Conservation (phyloP, 2,888 invertebrate species). For the Actias luna region DNA sequence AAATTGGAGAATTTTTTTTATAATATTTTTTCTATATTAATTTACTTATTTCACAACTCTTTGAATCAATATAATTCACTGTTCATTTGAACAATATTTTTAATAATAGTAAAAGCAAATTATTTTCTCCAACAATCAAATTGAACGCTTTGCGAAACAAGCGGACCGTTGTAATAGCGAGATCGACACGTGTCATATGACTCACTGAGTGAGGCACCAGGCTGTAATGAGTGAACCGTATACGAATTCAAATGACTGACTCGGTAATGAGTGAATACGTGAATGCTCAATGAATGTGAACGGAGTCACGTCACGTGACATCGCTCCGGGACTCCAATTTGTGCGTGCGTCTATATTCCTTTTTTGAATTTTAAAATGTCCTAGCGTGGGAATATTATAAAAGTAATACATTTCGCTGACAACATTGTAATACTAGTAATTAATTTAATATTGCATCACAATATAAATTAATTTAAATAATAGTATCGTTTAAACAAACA, state of each 20-base stretch:
- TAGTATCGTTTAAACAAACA: too few relatives aligned
- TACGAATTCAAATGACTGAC: conserved; percentile 15
- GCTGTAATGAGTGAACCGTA: conserved; percentile 25
- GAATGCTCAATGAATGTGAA: conserved; percentile 27
- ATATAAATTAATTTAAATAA: not conserved
- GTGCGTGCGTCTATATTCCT: conserved; percentile 23
- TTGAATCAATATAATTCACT: not conserved
- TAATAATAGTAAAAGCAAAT: not conserved
- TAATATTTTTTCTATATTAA: not conserved
- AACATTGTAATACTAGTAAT: not conserved
- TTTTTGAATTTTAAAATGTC: conserved; percentile 22
- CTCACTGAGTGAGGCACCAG: conserved; percentile 24
- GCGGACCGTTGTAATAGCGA: conserved; percentile 20
- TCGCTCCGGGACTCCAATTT: conserved; percentile 30
- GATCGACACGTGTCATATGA: conserved; percentile 29
- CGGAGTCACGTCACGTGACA: conserved; percentile 20
- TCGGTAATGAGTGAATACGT: conserved; percentile 28
- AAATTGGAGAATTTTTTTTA: too few relatives aligned
- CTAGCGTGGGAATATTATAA: not conserved
- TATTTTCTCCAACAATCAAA: conserved; percentile 15
- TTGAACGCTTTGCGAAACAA: conserved; percentile 24
- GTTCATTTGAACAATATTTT: not conserved
- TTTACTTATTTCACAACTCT: not conserved
- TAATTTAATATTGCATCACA: not conserved
- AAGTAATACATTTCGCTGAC: not conserved